A percentile compares a stretch with the other conserved stretches of the same genome.
phyloP scores from a whole-genome alignment of 2,113 vertebrate species.

The Elachura formosa region DNA sequence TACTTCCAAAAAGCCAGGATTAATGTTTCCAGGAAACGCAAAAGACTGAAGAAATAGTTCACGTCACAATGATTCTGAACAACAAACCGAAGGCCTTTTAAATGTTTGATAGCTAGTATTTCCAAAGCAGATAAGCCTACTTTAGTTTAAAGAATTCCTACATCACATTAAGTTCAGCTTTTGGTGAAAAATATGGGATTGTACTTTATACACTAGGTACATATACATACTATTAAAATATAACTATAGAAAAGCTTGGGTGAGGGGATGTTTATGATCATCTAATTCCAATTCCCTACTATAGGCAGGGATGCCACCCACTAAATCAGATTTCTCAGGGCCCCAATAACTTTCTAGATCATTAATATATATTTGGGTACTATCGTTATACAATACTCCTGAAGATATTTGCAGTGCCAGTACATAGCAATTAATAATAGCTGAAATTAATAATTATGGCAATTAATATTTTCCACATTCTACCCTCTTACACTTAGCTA shows the following conservation, averaged over 20 bases:
- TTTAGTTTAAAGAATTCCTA: background rate
- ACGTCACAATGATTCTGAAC: background rate
- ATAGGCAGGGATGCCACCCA: background rate
- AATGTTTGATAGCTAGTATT: background rate
- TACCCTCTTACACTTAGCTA: background rate
- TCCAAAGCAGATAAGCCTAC: background rate
- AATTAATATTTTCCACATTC: background rate
- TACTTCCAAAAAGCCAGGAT: background rate
- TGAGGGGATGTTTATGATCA: background rate
- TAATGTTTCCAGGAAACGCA: background rate
- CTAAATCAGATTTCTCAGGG: background rate
- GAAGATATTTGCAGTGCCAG: background rate
- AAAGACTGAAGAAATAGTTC: background rate
- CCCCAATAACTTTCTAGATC: background rate
- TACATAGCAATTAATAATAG: background rate
- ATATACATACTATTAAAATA: background rate
- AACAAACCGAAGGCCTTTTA: background rate
- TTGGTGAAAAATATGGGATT: background rate
- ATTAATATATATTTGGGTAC: background rate
- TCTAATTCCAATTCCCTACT: background rate
- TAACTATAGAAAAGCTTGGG: background rate
- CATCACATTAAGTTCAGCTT: background rate
- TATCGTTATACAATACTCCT: background rate
- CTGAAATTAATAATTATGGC: background rate
- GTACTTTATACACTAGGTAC: background rate